Conservation (phyloP, 2,888 invertebrate species). For the Drosophila atripex region DNA sequence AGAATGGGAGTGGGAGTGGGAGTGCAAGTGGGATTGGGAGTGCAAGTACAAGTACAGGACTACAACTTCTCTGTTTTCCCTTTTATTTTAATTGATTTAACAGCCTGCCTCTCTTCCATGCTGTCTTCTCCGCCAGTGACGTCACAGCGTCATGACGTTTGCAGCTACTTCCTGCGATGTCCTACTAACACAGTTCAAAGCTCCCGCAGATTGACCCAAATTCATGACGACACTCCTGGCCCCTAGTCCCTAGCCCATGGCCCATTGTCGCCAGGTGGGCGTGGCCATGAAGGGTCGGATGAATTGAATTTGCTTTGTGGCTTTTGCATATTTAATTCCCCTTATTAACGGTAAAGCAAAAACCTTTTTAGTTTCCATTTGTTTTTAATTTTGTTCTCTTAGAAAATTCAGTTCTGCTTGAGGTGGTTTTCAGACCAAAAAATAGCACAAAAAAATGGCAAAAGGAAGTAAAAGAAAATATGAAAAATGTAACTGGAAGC, state of each 20-base stretch:
- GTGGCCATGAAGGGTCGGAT: slow-evolving; percentile 26
- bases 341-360: slow-evolving; percentile 9
- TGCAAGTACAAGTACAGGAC: slow-evolving; percentile 1
- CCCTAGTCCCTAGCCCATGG: not conserved
- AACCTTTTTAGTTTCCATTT: not conserved
- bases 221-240: slow-evolving; percentile 54
- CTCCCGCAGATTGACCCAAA: slow-evolving; percentile 62
- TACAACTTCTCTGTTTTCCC: slow-evolving; percentile 40
- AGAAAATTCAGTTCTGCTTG: slow-evolving; percentile 4
- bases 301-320: slow-evolving; percentile 23
- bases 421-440: slow-evolving; percentile 2
- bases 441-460: not conserved
- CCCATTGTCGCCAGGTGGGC: slow-evolving; percentile 27
- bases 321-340: slow-evolving; percentile 8
- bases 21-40: not conserved
- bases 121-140: slow-evolving; percentile 50
- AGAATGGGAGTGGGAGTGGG: slow-evolving; percentile 5
- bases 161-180: slow-evolving; percentile 49
- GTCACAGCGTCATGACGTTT: slow-evolving; percentile 70
- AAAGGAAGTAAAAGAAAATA: slow-evolving; percentile 15
- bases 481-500: slow-evolving; percentile 32
- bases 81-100: slow-evolving; percentile 58
- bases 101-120: slow-evolving; percentile 9
- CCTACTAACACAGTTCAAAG: slow-evolving; percentile 72
- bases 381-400: slow-evolving; percentile 19